Conservation (phyloP, 2,797 vertebrate genomes). For the Notolepis coatsorum region DNA sequence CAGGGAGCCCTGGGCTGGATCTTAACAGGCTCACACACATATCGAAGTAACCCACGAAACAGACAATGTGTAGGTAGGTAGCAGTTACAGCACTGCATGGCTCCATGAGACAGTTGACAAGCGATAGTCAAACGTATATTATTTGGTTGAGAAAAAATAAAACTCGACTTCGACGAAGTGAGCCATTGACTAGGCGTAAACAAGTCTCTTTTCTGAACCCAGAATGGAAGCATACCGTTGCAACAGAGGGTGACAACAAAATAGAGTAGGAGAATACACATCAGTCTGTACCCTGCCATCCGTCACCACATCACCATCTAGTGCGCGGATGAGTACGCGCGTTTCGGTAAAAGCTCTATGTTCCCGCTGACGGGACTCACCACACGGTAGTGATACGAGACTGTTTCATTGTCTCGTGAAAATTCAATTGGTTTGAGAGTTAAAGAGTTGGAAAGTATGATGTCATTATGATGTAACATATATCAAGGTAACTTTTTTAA, state of each 20-base stretch:
- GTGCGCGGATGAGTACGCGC: constrained; percentile 29
- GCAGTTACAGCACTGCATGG: neutral
- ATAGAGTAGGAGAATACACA: constrained; percentile 29
- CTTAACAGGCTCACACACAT: neutral
- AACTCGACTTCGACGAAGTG: constrained; percentile 28
- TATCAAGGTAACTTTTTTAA: no score
- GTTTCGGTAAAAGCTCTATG: constrained; percentile 7
- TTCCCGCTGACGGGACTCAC: constrained; percentile 37
- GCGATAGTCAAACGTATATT: constrained; percentile 48
- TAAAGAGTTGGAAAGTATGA: no score
- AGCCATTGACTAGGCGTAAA: constrained; percentile 52
- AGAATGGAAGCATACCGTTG: constrained; percentile 17
- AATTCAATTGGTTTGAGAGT: no score
- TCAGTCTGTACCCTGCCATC: constrained; percentile 59
- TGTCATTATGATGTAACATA: no score
- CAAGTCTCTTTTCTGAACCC: constrained; percentile 31
- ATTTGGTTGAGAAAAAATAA: no score
- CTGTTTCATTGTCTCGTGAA: no score
- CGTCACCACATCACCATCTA: constrained; percentile 49
- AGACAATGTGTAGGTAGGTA: neutral
- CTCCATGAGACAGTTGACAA: constrained; percentile 39
- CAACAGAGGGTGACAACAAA: constrained; percentile 43
- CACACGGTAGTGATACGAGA: no score
- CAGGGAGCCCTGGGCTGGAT: neutral
- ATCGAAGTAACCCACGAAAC: constrained; percentile 10